These are phyloP conservation scores for Cosmia trapezina DNA, from an alignment of 2,888 invertebrate species.

Conservation along the genomic window DNA sequence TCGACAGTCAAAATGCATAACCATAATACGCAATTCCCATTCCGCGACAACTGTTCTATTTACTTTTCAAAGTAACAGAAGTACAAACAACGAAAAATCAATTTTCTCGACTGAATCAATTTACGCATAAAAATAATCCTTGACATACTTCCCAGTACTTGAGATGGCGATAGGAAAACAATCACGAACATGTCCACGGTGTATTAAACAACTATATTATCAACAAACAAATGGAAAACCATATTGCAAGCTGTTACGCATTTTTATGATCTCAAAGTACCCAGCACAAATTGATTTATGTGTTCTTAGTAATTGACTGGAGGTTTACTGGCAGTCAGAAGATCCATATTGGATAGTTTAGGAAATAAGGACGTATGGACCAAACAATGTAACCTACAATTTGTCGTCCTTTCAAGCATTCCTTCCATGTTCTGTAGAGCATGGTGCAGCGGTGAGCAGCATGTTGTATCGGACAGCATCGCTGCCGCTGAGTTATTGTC, in stretches of 20 bases:
- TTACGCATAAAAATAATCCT: constrained; percentile 54
- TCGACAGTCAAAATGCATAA: not conserved
- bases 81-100: constrained; percentile 31
- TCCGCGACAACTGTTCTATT: not conserved
- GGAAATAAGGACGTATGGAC: not conserved
- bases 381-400: not conserved
- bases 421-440: constrained; percentile 42
- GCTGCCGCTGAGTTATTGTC: constrained; percentile 66
- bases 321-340: not conserved
- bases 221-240: constrained; percentile 54
- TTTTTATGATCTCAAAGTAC: constrained; percentile 18
- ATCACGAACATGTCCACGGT: constrained; percentile 44
- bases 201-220: constrained; percentile 52
- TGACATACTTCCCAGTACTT: constrained; percentile 47
- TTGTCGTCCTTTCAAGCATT: not conserved
- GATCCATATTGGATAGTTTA: not conserved
- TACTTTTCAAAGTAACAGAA: constrained; percentile 8
- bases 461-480: constrained; percentile 58
- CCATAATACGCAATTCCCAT: constrained; percentile 3
- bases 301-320: not conserved
- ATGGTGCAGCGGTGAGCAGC: constrained; percentile 21
- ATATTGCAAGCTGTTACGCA: not conserved
- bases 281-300: not conserved
- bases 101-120: constrained; percentile 49
- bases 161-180: constrained; percentile 35